A percentile compares a stretch with the other conserved stretches of the same genome.
Evolutionary conservation across 2,797 vertebrate species (phyloP).

Genomic region (Halcyon smyrnensis): DNA sequence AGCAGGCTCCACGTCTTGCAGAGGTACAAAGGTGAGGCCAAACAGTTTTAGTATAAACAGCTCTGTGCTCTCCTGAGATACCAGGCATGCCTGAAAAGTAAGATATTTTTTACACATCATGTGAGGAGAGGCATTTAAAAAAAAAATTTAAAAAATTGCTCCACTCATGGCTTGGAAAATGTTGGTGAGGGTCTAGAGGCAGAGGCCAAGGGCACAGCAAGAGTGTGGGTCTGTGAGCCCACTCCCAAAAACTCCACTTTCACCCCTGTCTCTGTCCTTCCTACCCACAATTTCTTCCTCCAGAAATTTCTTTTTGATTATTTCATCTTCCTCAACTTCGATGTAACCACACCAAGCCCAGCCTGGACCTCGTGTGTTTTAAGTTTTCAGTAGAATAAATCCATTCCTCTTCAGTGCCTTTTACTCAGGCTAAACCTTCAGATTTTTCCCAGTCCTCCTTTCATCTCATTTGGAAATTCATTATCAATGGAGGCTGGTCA

Average conservation of each 20-base stretch:
- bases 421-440: neutral
- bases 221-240: fast-evolving
- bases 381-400: neutral
- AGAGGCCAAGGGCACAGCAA: fast-evolving
- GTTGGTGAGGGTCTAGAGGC: neutral
- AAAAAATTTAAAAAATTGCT: neutral
- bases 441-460: neutral
- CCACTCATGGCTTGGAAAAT: fast-evolving
- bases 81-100: neutral
- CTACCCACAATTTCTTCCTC: neutral
- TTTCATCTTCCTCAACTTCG: neutral
- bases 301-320: neutral
- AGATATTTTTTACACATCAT: fast-evolving
- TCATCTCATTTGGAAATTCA: neutral
- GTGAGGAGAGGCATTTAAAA: neutral
- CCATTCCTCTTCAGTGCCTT: neutral
- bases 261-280: fast-evolving
- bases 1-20: neutral
- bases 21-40: neutral
- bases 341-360: neutral
- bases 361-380: fast-evolving
- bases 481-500: neutral
- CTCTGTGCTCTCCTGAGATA: neutral
- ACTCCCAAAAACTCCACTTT: fast-evolving
- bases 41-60: neutral